Evolutionary conservation across 2,888 invertebrate species (phyloP), one percentile per base, ranked within the genome.

Genomic region (Torymus auratus): DNA sequence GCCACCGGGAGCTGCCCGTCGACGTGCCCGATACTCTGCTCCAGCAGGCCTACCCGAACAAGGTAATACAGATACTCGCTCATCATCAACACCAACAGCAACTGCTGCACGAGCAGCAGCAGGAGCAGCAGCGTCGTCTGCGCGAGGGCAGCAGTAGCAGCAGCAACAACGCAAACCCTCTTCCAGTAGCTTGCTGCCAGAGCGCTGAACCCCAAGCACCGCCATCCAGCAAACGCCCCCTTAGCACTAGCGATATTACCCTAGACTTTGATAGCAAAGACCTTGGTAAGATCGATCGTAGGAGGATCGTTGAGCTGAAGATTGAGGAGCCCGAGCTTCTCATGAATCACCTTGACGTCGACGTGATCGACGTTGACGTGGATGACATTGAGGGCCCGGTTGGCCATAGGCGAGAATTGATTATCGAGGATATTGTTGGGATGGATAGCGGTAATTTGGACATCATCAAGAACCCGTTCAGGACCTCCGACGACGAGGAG

Each of bases 1-100:
- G 96, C 91, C 96, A 97, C 89, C 95, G 98, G 91, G 99, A 99
- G 94, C 97, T 98, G 97, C 98, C 99, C 91, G 98, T 99, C 91
- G 99, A 99, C 92, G 98, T 98, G 88, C 99, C 99, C 89, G 98
- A 98, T 91, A 96, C 89, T 86, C 90, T 91, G 77, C 89, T 89
- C 76, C 89, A 88, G 86, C 90, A 89, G 91, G 91, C 88, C 87
- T 91, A 89, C 86, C 91, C 87, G 82, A 89, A 83, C 85, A 93
- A 88, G 93, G 93, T 88, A 92, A 92, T 76, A 91, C 73, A 81
- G 72, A 76, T 55, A 75, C 72, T 68, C 65, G 64, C 5, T 53
- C 58, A 14, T 58, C 13, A 67, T 28, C 58, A 17, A 28, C 70
- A 17, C 13, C 55, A 20, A 2, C 65, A 58, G 12, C 58, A 60